These are phyloP conservation scores for Vultur gryphus DNA, from an alignment of 2,797 vertebrate species.

Conservation along the genomic window DNA sequence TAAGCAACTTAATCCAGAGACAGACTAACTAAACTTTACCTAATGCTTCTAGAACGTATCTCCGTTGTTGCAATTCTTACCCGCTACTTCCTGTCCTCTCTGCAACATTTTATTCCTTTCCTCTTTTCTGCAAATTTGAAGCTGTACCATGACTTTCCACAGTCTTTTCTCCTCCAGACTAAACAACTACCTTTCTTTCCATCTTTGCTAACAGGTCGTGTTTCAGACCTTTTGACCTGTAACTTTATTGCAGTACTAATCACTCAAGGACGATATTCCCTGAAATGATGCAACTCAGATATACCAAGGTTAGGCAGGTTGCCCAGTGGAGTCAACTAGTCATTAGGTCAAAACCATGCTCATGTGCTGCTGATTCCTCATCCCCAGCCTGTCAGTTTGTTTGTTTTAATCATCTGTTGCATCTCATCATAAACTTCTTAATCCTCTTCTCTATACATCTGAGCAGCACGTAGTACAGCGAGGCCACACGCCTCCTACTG, in stretches of 20 bases:
- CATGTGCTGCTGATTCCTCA: background rate
- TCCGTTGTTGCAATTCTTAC: background rate
- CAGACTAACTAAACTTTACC: background rate
- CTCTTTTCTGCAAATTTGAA: background rate
- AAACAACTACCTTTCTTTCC: background rate
- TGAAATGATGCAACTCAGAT: conserved; percentile 10
- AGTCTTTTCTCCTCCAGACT: background rate
- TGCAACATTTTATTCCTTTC: background rate
- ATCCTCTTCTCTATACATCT: background rate
- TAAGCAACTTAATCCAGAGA: background rate
- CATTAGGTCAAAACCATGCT: background rate
- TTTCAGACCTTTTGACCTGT: conserved; percentile 14
- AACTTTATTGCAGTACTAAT: background rate
- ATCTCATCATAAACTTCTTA: background rate
- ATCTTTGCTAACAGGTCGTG: background rate
- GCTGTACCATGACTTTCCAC: background rate
- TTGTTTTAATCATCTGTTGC: background rate
- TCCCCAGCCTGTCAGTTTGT: background rate
- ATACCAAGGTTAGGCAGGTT: background rate
- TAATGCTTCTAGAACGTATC: background rate
- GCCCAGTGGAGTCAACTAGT: background rate
- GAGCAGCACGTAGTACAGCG: background rate
- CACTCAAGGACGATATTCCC: background rate
- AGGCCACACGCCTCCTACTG: background rate
- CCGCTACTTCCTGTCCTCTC: background rate